These are phyloP conservation scores for Anabacerthia variegaticeps DNA, from an alignment of 2,797 vertebrate genomes.

Conservation along the genomic window DNA sequence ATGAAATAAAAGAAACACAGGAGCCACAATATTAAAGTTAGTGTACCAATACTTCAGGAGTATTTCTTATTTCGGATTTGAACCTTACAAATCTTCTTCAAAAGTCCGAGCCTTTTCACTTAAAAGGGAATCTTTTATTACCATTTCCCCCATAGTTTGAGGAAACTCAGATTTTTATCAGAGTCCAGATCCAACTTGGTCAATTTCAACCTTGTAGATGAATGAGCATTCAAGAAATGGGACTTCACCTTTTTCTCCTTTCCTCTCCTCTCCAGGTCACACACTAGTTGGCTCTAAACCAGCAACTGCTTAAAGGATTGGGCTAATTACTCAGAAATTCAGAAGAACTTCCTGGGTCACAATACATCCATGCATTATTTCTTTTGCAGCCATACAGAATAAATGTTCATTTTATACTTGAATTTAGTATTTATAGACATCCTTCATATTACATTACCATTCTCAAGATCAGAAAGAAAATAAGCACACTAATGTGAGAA, in stretches of 20 bases:
- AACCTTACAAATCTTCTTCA: not conserved
- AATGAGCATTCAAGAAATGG: not conserved
- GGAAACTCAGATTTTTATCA: not conserved
- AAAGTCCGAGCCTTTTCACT: not conserved
- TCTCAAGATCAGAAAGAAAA: constrained; percentile 48
- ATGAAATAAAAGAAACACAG: not conserved
- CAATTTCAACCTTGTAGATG: not conserved
- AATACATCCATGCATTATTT: not conserved
- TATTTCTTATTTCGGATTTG: not conserved
- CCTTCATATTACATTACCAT: not conserved
- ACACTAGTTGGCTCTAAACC: not conserved
- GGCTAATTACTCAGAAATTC: not conserved
- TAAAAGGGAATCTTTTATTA: not conserved
- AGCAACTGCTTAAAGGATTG: not conserved
- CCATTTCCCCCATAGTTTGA: not conserved
- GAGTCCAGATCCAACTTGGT: not conserved
- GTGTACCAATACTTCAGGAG: not conserved
- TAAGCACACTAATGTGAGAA: not conserved
- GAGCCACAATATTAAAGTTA: not conserved
- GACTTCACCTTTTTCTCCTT: not conserved
- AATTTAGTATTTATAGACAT: constrained; percentile 1
- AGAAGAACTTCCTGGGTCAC: not conserved
- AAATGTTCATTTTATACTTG: not conserved
- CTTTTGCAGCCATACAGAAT: not conserved
- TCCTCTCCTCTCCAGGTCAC: not conserved